Percentiles rank a stretch among this genome's conserved stretches.
phyloP scores from a whole-genome alignment of 2,113 vertebrate species.

The Prionailurus viverrinus region DNA sequence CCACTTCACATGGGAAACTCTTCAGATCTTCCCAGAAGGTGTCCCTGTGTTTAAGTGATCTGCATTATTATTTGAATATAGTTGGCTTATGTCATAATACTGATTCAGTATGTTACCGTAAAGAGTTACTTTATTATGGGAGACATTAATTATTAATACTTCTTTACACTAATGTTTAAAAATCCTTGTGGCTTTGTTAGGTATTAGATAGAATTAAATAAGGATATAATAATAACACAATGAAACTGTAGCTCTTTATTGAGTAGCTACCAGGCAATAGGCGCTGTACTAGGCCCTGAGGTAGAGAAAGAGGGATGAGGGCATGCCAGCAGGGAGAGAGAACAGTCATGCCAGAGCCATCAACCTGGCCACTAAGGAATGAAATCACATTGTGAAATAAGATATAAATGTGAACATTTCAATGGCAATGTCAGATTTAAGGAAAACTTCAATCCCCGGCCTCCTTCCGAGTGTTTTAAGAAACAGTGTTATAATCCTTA shows the following conservation, averaged over 20 bases:
- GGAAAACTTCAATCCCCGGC: not conserved
- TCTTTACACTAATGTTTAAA: conserved; percentile 9
- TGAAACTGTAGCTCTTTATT: not conserved
- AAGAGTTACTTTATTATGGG: conserved; percentile 22
- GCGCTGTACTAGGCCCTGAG: not conserved
- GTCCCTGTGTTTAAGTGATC: not conserved
- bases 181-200: not conserved
- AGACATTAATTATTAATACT: conserved; percentile 12
- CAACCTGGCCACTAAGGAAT: not conserved
- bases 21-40: not conserved
- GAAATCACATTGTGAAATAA: not conserved
- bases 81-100: not conserved
- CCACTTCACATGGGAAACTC: not conserved
- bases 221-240: not conserved
- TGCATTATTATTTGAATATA: not conserved
- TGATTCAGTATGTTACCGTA: not conserved
- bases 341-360: not conserved
- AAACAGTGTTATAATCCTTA: not conserved
- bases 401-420: not conserved
- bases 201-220: not conserved
- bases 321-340: not conserved
- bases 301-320: not conserved
- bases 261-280: not conserved
- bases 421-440: not conserved
- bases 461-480: not conserved